These are phyloP conservation scores for Oligia latruncula DNA, from an alignment of 2,888 invertebrate species.

Conservation along the genomic window DNA sequence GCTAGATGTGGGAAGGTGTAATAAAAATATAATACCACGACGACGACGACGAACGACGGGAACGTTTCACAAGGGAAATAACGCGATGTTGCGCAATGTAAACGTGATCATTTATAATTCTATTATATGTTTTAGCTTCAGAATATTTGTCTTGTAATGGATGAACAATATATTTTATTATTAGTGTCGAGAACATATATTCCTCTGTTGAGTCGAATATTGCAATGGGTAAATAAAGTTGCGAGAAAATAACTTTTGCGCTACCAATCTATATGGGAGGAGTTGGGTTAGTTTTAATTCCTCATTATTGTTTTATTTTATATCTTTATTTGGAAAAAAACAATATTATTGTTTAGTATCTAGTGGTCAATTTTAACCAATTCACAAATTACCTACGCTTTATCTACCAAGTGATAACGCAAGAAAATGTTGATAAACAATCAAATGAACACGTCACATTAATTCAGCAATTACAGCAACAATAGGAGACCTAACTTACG, in stretches of 20 bases:
- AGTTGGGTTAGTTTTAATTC: background rate
- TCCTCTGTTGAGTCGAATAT: background rate
- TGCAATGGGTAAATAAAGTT: background rate
- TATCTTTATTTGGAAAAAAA: background rate
- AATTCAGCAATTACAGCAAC: conserved; percentile 23
- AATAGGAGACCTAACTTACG: conserved; percentile 15
- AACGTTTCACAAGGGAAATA: conserved; percentile 50
- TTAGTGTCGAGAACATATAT: conserved; percentile 1
- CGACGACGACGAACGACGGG: background rate
- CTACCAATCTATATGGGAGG: background rate
- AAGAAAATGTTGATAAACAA: conserved; percentile 2
- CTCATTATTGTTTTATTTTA: background rate
- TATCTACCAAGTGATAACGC: background rate
- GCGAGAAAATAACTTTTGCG: background rate
- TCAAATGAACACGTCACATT: conserved; percentile 11
- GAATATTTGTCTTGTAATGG: conserved; percentile 9
- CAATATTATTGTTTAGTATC: background rate
- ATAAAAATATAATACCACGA: conserved; percentile 9
- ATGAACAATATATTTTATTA: conserved; percentile 15
- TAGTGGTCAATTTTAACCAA: background rate
- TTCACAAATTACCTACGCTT: background rate
- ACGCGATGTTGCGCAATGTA: conserved; percentile 10
- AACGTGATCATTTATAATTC: conserved; percentile 37
- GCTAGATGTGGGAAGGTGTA: background rate
- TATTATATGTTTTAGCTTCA: conserved; percentile 16